phyloP scores from a whole-genome alignment of 2,797 vertebrate genomes.

The Amphiprion clarkii region DNA sequence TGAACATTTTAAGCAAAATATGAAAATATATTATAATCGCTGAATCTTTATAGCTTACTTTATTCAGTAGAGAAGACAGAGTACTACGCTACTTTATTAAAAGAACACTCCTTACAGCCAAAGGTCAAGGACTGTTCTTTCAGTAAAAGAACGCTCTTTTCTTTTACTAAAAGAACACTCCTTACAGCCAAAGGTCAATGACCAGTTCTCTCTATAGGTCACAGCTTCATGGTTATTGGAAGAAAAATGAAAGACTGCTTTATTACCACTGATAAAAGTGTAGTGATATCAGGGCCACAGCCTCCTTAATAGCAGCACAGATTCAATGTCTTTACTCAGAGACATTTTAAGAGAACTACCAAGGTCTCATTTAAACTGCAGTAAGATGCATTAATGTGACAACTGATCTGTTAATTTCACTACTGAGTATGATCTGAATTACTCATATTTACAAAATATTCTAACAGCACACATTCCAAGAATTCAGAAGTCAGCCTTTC shows the following conservation, averaged over 20 bases:
- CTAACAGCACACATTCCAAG: too few species aligned
- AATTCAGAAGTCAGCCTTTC: too few species aligned
- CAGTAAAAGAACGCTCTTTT: too few species aligned
- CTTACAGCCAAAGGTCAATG: constrained; percentile 8
- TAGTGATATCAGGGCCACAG: not conserved
- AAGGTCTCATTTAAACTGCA: too few species aligned
- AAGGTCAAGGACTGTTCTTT: constrained; percentile 8
- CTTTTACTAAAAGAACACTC: not conserved
- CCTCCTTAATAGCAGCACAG: not conserved
- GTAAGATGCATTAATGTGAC: too few species aligned
- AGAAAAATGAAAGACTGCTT: not conserved
- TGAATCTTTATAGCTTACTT: not conserved
- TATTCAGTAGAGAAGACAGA: not conserved
- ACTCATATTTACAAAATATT: too few species aligned
- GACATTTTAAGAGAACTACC: not conserved
- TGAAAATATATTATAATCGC: not conserved
- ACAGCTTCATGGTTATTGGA: not conserved
- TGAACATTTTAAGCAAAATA: not conserved
- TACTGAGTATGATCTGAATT: too few species aligned
- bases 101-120: not conserved
- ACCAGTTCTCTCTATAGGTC: not conserved
- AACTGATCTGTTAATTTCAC: too few species aligned
- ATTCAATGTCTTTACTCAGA: not conserved
- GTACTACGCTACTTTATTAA: not conserved
- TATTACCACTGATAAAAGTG: constrained; percentile 7